phyloP scores from a whole-genome alignment of 2,888 invertebrate species.

The Tuta absoluta region DNA sequence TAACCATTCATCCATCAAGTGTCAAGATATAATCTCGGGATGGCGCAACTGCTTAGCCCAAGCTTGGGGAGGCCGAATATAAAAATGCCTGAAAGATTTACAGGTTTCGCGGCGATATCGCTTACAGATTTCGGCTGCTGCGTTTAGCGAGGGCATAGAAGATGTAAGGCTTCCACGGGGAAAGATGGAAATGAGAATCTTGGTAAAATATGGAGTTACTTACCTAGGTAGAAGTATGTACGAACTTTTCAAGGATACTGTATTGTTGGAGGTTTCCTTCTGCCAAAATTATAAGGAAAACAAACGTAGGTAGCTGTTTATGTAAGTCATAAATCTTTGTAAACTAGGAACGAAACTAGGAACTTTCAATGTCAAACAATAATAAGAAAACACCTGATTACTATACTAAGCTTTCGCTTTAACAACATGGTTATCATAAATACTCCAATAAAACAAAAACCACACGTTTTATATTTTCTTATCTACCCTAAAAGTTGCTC shows the following conservation, averaged over 20 bases:
- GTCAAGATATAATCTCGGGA: slow-evolving; percentile 86
- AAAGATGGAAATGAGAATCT: slow-evolving; percentile 17
- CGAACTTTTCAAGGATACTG: not conserved
- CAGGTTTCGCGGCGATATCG: slow-evolving; percentile 72
- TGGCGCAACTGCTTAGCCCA: slow-evolving; percentile 77
- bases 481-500: slow-evolving; percentile 24
- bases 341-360: not conserved
- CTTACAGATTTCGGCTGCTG: slow-evolving; percentile 69
- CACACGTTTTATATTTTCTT: slow-evolving; percentile 21
- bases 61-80: slow-evolving; percentile 70
- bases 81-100: slow-evolving; percentile 80
- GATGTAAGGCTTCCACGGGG: slow-evolving; percentile 19
- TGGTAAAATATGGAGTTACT: not conserved
- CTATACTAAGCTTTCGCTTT: not conserved
- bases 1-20: slow-evolving; percentile 90
- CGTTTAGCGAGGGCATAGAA: slow-evolving; percentile 39
- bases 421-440: not conserved
- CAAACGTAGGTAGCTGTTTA: not conserved
- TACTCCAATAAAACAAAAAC: slow-evolving; percentile 20
- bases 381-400: too few relatives aligned
- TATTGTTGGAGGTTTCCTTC: not conserved
- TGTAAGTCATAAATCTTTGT: not conserved
- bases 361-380: too few relatives aligned
- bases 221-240: not conserved
- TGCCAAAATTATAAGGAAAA: not conserved